A percentile compares a stretch with the other conserved stretches of the same genome.
These are phyloP conservation scores for Drosophila mayri DNA, from an alignment of 1,140 invertebrate genomes.

Conservation along the genomic window DNA sequence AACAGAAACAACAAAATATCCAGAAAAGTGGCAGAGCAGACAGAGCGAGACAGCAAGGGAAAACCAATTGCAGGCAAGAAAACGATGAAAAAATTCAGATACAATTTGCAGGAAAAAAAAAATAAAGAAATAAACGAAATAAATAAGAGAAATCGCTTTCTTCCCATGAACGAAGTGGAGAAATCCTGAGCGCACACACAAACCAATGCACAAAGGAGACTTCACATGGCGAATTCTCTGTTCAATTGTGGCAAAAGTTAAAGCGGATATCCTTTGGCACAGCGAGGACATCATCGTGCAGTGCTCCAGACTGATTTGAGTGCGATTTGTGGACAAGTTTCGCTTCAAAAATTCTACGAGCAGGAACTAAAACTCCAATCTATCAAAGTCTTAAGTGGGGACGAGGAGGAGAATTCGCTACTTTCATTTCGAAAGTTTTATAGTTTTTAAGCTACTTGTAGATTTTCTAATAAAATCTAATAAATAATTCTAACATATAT, in stretches of 20 bases:
- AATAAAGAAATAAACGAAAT: conserved; percentile 43
- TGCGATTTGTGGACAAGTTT: conserved; percentile 46
- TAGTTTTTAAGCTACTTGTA: conserved; percentile 2
- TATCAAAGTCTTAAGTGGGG: conserved; percentile 44
- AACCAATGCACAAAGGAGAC: conserved; percentile 22
- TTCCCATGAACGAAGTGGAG: conserved; percentile 39
- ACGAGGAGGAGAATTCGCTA: neutral
- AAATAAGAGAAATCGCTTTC: conserved; percentile 57
- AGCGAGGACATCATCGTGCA: conserved; percentile 48
- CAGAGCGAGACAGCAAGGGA: conserved; percentile 32
- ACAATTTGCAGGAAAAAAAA: conserved; percentile 39
- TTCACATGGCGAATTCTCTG: conserved; percentile 43
- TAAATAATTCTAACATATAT: no score
- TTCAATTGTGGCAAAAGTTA: conserved; percentile 56
- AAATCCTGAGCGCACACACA: conserved; percentile 34
- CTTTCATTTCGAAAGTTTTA: conserved; percentile 12
- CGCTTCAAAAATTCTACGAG: conserved; percentile 17
- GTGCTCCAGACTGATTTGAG: conserved; percentile 34
- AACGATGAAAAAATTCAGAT: conserved; percentile 46
- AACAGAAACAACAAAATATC: conserved; percentile 28
- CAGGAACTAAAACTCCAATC: conserved; percentile 36
- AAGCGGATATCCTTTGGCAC: conserved; percentile 55
- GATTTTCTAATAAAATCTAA: conserved; percentile 1
- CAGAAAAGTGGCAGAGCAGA: conserved; percentile 44
- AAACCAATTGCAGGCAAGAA: conserved; percentile 66